phyloP scores from a whole-genome alignment of 2,113 vertebrate species.

The Heterotilapia buettikoferi region DNA sequence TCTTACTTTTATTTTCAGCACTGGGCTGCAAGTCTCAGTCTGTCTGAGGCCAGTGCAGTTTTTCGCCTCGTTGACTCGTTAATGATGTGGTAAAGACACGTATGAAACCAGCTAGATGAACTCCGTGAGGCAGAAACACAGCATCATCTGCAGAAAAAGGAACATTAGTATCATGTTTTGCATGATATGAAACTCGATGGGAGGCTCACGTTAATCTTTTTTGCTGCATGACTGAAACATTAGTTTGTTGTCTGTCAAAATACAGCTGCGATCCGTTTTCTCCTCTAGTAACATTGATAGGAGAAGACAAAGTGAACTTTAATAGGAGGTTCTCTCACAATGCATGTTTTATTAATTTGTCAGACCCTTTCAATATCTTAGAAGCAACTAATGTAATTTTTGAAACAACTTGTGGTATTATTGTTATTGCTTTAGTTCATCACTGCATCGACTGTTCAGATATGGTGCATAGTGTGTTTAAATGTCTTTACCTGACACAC shows the following conservation, averaged over 20 bases:
- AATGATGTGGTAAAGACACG: slow-evolving; percentile 57
- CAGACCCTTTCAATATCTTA: not conserved
- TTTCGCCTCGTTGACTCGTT: slow-evolving; percentile 49
- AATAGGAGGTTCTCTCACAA: not conserved
- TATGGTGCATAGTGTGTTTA: not conserved
- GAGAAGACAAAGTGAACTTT: not conserved
- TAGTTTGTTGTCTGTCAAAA: slow-evolving; percentile 8
- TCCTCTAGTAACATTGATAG: not conserved
- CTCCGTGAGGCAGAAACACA: slow-evolving; percentile 34
- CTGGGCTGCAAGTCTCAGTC: slow-evolving; percentile 6
- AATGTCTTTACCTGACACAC: not conserved
- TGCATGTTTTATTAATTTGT: not conserved
- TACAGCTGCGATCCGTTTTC: not conserved
- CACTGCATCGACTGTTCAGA: not conserved
- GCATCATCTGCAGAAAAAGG: slow-evolving; percentile 3
- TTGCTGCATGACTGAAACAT: slow-evolving; percentile 24
- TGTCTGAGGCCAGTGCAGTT: slow-evolving; percentile 29
- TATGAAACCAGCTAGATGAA: slow-evolving; percentile 47
- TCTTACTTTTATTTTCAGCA: not conserved
- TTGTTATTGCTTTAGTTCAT: not conserved
- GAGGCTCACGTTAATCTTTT: not conserved
- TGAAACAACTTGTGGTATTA: not conserved
- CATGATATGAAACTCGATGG: not conserved
- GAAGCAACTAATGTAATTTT: not conserved
- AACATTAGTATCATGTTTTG: slow-evolving; percentile 25